These are phyloP conservation scores for Rhynchophorus ferrugineus DNA, from an alignment of 1,140 invertebrate genomes.

Conservation along the genomic window DNA sequence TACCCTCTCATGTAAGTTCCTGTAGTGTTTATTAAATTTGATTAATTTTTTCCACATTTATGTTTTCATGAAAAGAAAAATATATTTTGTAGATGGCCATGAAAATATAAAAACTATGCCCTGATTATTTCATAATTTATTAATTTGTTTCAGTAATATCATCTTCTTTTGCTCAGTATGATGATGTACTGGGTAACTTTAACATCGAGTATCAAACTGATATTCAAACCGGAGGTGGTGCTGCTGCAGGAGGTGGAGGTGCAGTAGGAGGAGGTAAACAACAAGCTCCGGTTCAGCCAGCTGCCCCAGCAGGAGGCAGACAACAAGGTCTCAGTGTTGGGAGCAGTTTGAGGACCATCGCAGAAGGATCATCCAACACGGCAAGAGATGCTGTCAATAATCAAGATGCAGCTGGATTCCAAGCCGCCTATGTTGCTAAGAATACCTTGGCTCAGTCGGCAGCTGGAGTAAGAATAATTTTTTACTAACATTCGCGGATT, in stretches of 20 bases:
- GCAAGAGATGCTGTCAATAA: conserved; percentile 58
- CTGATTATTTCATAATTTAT: neutral
- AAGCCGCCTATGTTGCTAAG: conserved; percentile 63
- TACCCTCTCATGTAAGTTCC: conserved; percentile 15
- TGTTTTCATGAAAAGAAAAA: conserved; percentile 19
- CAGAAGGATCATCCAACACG: conserved; percentile 62
- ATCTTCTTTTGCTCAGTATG: conserved; percentile 16
- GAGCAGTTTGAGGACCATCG: conserved; percentile 45
- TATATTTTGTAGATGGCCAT: conserved; percentile 8
- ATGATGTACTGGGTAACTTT: conserved; percentile 27
- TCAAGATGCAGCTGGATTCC: conserved; percentile 56
- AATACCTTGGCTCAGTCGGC: conserved; percentile 62
- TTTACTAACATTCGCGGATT: too few species aligned
- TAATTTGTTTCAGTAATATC: conserved; percentile 15
- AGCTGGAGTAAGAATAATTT: conserved; percentile 45
- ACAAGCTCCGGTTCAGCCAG: too few species aligned
- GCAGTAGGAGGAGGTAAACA: conserved; percentile 4
- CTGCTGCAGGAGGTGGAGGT: conserved; percentile 7
- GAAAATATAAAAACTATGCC: conserved; percentile 13
- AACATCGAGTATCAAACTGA: conserved; percentile 23
- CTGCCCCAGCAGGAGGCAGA: conserved; percentile 21
- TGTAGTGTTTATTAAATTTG: neutral
- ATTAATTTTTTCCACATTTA: neutral
- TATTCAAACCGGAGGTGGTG: conserved; percentile 14
- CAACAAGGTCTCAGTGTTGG: conserved; percentile 37